Conservation (phyloP, 64 coral and sea anemone species). For the Cladopsammia gracilis region DNA sequence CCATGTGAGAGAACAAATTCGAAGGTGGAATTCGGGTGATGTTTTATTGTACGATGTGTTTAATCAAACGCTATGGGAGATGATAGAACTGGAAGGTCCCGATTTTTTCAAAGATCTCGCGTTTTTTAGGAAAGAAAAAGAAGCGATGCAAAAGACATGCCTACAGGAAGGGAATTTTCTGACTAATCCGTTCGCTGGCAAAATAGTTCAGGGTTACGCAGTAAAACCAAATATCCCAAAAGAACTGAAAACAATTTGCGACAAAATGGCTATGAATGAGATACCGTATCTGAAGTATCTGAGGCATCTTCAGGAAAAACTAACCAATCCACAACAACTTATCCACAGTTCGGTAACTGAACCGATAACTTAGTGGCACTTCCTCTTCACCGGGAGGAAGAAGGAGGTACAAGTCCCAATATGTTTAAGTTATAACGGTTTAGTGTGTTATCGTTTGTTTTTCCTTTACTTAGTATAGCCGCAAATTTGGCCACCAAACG, state of each 20-base stretch:
- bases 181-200: not conserved
- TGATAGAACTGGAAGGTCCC: conserved; percentile 47
- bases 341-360: too few species aligned
- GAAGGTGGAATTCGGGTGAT: too few species aligned
- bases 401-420: too few species aligned
- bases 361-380: too few species aligned
- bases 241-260: not conserved
- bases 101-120: conserved; percentile 58
- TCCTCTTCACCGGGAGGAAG: too few species aligned
- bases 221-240: not conserved
- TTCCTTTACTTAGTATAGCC: too few species aligned
- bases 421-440: too few species aligned
- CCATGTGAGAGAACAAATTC: too few species aligned
- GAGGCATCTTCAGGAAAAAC: not conserved
- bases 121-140: not conserved
- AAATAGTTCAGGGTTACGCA: not conserved
- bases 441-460: too few species aligned
- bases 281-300: not conserved
- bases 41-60: conserved; percentile 46
- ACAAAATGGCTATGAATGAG: conserved; percentile 11
- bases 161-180: conserved; percentile 7
- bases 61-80: conserved; percentile 73
- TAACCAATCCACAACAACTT: not conserved
- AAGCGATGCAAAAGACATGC: not conserved
- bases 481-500: too few species aligned